Evolutionary conservation across 1,140 invertebrate species (phyloP).

Genomic region (Sminthurinus signatus): DNA sequence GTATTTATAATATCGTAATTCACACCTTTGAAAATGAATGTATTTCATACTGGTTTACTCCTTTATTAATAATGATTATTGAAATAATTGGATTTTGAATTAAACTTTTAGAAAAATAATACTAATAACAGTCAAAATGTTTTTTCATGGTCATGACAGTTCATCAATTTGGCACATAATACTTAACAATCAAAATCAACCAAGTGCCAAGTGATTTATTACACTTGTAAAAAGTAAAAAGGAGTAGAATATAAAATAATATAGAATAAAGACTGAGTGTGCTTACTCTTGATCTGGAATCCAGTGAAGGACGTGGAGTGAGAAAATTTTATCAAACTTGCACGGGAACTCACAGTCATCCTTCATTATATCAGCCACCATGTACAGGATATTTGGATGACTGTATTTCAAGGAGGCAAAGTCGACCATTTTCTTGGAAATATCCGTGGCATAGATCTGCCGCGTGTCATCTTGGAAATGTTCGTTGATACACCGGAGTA

Average conservation of each 20-base stretch:
- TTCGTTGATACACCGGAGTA: constrained; percentile 22
- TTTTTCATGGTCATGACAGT: too few relatives aligned
- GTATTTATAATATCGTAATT: too few relatives aligned
- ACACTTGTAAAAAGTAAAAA: constrained; percentile 1
- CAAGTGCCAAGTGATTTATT: neutral
- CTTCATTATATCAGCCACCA: constrained; percentile 35
- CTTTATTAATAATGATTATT: too few relatives aligned
- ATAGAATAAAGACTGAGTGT: too few relatives aligned
- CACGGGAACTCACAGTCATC: constrained; percentile 26
- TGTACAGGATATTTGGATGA: constrained; percentile 34
- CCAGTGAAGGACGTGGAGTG: constrained; percentile 40
- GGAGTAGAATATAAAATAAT: constrained; percentile 5
- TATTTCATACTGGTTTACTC: too few relatives aligned
- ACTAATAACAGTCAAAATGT: too few relatives aligned
- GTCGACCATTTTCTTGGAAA: constrained; percentile 39
- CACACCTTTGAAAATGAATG: too few relatives aligned
- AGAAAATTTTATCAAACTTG: constrained; percentile 40
- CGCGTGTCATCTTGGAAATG: neutral
- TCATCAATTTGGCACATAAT: too few relatives aligned
- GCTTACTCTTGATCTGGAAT: constrained; percentile 37
- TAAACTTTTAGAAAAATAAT: too few relatives aligned
- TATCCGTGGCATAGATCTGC: constrained; percentile 31
- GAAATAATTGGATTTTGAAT: too few relatives aligned
- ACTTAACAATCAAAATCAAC: too few relatives aligned
- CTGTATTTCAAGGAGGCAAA: constrained; percentile 34